phyloP scores from a whole-genome alignment of 1,140 invertebrate genomes.

The Eriosoma lanigerum region DNA sequence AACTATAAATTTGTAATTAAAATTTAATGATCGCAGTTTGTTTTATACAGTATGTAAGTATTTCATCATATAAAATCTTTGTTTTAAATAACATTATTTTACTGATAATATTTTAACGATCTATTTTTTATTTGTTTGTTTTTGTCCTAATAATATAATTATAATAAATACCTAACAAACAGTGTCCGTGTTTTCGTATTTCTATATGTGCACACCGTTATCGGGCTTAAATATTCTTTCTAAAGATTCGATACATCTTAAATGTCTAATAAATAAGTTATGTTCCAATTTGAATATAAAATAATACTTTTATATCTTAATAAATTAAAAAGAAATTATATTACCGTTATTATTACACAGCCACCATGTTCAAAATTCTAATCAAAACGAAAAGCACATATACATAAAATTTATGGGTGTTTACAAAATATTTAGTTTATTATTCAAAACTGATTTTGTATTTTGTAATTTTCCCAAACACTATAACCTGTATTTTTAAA shows the following conservation, averaged over 20 bases:
- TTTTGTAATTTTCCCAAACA: not conserved
- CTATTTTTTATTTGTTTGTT: too few species aligned
- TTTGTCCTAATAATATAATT: not conserved
- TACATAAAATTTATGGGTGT: too few species aligned
- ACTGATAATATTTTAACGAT: too few species aligned
- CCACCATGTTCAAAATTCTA: not conserved
- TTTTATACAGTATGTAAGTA: too few species aligned
- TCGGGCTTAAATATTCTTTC: not conserved
- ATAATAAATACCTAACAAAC: too few species aligned
- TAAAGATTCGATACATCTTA: not conserved
- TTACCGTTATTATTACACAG: not conserved
- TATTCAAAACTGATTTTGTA: conserved; percentile 14
- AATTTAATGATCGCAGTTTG: too few species aligned
- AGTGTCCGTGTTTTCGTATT: too few species aligned
- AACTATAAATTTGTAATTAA: too few species aligned
- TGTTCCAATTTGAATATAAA: not conserved
- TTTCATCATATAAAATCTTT: too few species aligned
- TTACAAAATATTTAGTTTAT: not conserved
- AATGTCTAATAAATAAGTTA: not conserved
- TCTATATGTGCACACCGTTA: not conserved
- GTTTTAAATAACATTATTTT: too few species aligned
- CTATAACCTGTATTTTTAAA: not conserved
- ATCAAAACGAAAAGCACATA: not conserved
- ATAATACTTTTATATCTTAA: not conserved
- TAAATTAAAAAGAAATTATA: not conserved